These are phyloP conservation scores for Gallinago undulata DNA, from an alignment of 2,113 vertebrate species.

Conservation along the genomic window DNA sequence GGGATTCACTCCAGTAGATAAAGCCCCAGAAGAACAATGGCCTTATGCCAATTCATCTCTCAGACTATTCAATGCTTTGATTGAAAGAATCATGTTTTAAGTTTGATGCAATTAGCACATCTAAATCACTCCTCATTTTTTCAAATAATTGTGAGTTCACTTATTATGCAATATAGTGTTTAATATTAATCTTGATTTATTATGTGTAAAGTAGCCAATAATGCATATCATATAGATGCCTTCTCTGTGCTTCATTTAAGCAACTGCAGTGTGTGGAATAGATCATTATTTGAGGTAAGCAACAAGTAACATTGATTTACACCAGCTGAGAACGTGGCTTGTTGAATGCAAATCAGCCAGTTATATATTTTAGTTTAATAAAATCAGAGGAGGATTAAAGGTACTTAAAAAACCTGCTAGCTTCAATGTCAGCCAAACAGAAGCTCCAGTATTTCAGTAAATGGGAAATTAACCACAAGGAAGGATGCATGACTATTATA, in stretches of 20 bases:
- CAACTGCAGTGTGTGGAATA: background rate
- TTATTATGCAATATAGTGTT: background rate
- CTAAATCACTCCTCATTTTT: background rate
- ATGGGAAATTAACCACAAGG: background rate
- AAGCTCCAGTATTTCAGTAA: background rate
- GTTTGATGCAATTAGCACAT: background rate
- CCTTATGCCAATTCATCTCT: background rate
- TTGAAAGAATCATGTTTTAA: background rate
- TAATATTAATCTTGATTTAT: conserved; percentile 33
- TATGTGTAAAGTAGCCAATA: background rate
- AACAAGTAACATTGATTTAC: conserved; percentile 10
- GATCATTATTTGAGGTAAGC: conserved; percentile 5
- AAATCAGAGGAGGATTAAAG: background rate
- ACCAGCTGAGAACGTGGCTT: background rate
- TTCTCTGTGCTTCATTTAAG: background rate
- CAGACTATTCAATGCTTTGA: background rate
- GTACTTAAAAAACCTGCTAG: background rate
- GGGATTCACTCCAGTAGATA: accelerated
- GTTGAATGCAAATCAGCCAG: background rate
- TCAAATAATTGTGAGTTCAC: background rate
- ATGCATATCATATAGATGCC: background rate
- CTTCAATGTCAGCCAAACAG: background rate
- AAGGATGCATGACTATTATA: background rate
- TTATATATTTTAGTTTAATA: background rate
- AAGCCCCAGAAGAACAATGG: background rate